Conservation (phyloP, 64 coral and sea anemone genomes). For the Hydrozoanthus tunicans region DNA sequence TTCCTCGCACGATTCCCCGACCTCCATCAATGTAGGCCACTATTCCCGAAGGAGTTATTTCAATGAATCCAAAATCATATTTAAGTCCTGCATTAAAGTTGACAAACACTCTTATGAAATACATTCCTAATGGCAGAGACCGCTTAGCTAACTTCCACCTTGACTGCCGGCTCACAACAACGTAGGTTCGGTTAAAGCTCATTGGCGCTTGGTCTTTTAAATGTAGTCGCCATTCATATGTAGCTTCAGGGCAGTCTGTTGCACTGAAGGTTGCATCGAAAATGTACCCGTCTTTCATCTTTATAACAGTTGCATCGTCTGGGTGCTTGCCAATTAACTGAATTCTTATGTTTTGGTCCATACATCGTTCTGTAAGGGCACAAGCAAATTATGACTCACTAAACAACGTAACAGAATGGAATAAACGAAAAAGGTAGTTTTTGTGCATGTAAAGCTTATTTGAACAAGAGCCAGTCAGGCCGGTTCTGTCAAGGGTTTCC, state of each 20-base stretch:
- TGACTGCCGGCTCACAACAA: slow-evolving; percentile 27
- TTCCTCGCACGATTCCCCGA: background rate
- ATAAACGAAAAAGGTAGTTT: too few species aligned
- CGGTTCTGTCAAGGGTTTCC: too few species aligned
- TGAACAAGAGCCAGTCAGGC: too few species aligned
- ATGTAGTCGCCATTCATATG: slow-evolving; percentile 26
- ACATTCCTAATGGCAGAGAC: slow-evolving; percentile 13
- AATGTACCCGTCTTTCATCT: slow-evolving; percentile 19
- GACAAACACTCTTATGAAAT: slow-evolving; percentile 17
- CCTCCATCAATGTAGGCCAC: slow-evolving; percentile 42
- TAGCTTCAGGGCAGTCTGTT: slow-evolving; percentile 10
- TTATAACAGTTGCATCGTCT: background rate
- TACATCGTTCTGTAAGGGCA: background rate
- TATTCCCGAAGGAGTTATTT: slow-evolving; percentile 3
- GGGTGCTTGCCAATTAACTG: background rate
- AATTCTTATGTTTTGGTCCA: slow-evolving; percentile 21
- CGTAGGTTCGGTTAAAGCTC: background rate
- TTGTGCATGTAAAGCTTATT: too few species aligned
- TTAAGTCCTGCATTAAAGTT: slow-evolving; percentile 4
- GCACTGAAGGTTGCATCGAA: slow-evolving; percentile 16
- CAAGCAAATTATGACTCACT: too few species aligned
- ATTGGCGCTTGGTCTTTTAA: background rate
- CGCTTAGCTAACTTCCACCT: slow-evolving; percentile 15
- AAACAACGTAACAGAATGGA: background rate
- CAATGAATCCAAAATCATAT: slow-evolving; percentile 29